Evolutionary conservation across 1,140 invertebrate genomes (phyloP), one percentile per base, ranked within the genome.

Genomic region (Paraescarpia echinospica): DNA sequence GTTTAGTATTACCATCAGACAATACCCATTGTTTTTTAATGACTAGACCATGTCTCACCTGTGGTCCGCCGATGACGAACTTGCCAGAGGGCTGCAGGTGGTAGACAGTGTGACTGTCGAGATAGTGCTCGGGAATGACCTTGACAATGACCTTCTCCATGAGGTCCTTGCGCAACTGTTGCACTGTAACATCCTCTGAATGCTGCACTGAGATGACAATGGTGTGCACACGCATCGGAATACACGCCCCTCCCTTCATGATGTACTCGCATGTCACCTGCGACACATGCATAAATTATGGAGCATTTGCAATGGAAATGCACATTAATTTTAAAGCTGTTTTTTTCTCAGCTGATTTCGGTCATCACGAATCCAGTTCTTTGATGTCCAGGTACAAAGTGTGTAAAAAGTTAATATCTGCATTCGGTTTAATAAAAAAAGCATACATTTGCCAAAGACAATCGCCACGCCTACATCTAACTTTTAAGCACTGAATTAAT

Each of bases 1-100:
- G 12, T 41, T n/a, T n/a, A n/a, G n/a, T n/a, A n/a, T n/a, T n/a
- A n/a, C n/a, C n/a, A n/a, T n/a, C n/a, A n/a, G n/a, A n/a, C n/a
- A n/a, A n/a, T 41, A 41, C 4, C 41, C 41, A 6, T 41, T 41
- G 4, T 12, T 41, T 41, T 12, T 41, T 6, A 41, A 41, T 41
- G 41, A 41, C 4, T 41, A 41, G 41, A 41, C 4, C 41, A 12
- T 41, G 41, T 18, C 59, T 77, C 59, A 77, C 59, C 59, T 91
- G 91, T 94, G 99, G 99, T 94, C 99, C 99, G 93, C 99, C 96
- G 93, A 99, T 98, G 92, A 99, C 98, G 95, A 99, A 99, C 35
- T 98, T 96, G 92, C 99, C 99, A 94, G 99, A 99, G 6, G 99
- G 99, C 96, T 99, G 99, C 93, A 99, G 98, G 96, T 99, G 99